Base-by-base conservation (phyloP, 64 coral and sea anemone genomes). In the Montipora capricornis region DNA sequence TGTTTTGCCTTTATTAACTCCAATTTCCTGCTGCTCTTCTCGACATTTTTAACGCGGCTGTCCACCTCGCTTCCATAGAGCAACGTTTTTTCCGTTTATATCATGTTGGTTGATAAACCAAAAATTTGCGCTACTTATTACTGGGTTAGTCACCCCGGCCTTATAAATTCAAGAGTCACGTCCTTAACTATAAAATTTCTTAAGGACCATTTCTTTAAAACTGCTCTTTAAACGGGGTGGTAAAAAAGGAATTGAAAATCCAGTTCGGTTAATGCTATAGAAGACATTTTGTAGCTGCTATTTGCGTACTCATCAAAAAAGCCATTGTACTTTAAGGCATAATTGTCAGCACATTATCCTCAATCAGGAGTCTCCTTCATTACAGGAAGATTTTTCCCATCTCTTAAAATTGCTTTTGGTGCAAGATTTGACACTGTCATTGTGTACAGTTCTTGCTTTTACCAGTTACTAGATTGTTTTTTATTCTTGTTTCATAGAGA, bases 401-500 rank as follows among this genome's bases (percentile, higher is more conserved):
- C 12, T 68, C 17, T 68, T 68, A 68, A 68, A 68, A 68, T 68
- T 68, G 68, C 68, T 71, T 71, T 71, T 20, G 46, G 4, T 49
- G 76, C 5, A 48, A 78, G 12, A 17, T 49, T 15, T 78, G 47
- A 78, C 11, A 76, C 24, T 19, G 3, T 48, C 44, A 49, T 71
- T 71, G 4, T 71, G 64, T 68, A 2, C 64, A 68, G 64, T 68
- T 68, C 4, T 68, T 68, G 12, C 64, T 68, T 7, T 45, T 87
- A 51, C 5, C 29, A 4, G 17, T 91, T 64, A 69, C 50, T 47
- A 53, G 3, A 26, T 20, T 49, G 2, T 68, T 79, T 81, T 9
- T 81, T 26, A 81, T 60, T 81, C 53, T 49, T 75, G 6, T 53
- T 60, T 76, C 44, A 17, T 74, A 92, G 90, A 37, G 9, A 1